Conservation (phyloP, 2,888 invertebrate species). For the Melieria picta region DNA sequence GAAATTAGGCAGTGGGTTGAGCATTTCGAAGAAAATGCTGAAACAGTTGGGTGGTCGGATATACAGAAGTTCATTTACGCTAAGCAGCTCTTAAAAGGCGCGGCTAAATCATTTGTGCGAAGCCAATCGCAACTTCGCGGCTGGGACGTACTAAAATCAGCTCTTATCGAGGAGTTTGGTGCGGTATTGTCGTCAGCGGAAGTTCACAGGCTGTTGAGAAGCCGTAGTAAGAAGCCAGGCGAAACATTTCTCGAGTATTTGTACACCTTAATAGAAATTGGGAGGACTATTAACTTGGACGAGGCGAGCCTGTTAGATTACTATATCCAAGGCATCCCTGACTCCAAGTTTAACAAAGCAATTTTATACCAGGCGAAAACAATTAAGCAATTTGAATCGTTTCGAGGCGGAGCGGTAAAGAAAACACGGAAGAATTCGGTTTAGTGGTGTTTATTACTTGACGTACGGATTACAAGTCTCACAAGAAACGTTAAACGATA, state of each 20-base stretch:
- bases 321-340: too few relatives aligned
- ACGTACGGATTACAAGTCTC: too few relatives aligned
- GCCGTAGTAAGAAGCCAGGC: constrained; percentile 20
- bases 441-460: too few relatives aligned
- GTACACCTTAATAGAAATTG: constrained; percentile 27
- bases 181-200: constrained; percentile 11
- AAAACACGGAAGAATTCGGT: too few relatives aligned
- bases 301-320: constrained; percentile 23
- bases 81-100: constrained; percentile 21
- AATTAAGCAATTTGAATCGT: too few relatives aligned
- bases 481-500: too few relatives aligned
- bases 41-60: background rate
- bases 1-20: constrained; percentile 7
- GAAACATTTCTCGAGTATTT: constrained; percentile 16
- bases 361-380: too few relatives aligned
- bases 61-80: constrained; percentile 17
- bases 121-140: constrained; percentile 18
- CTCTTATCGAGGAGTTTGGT: constrained; percentile 25
- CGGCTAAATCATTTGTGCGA: constrained; percentile 12
- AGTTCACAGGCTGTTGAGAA: constrained; percentile 26
- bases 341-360: too few relatives aligned
- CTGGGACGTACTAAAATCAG: constrained; percentile 27
- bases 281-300: constrained; percentile 15
- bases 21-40: constrained; percentile 14
- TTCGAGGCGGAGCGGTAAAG: too few relatives aligned